Base-by-base conservation (phyloP, 2,888 invertebrate species). In the Ochropacha duplaris region DNA sequence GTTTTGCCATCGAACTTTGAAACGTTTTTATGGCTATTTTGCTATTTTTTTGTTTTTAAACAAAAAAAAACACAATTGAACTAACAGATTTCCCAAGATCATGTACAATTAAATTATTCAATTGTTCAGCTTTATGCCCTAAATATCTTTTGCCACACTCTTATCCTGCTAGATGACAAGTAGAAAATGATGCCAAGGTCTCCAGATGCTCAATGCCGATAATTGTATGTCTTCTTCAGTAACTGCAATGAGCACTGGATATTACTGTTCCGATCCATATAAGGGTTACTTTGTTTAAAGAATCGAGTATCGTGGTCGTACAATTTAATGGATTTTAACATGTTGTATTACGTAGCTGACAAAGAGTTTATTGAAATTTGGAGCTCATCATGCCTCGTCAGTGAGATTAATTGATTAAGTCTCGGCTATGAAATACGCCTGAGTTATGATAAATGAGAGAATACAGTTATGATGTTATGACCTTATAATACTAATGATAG, bases 121-220 rank as follows among this genome's bases (percentile, higher is more conserved):
- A 39, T 4, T 14, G 34, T 4, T 36, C 4, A 14, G 0, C 4
- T 4, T 6, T 4, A 36, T 39, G n/a, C n/a, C 16, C 16, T 16
- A 44, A 44, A 44, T 8, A 9, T 19, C 8, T 44, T 44, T 44
- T 16, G 19, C 44, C 2, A 39, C 5, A 31, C 31, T 31, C 2
- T 31, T 31, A 12, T 31, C 31, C 61, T 61, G 71, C 72, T 76
- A 76, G 80, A 60, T 69, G 62, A 65, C 66, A 63, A 59, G 65
- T 55, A 71, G 75, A 76, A 78, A 83, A 80, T 68, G 73, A 74
- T 79, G 86, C 69, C 84, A 82, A 86, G 87, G 86, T 64, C 66
- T 54, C 49, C 56, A 57, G 57, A 57, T 67, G 60, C 22, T 44
- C 19, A 44, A 44, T 44, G 44, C 16, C 57, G 49, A 58, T 62